These are phyloP conservation scores for Cercocebus atys DNA, from an alignment of 2,113 vertebrate genomes.

Conservation along the genomic window DNA sequence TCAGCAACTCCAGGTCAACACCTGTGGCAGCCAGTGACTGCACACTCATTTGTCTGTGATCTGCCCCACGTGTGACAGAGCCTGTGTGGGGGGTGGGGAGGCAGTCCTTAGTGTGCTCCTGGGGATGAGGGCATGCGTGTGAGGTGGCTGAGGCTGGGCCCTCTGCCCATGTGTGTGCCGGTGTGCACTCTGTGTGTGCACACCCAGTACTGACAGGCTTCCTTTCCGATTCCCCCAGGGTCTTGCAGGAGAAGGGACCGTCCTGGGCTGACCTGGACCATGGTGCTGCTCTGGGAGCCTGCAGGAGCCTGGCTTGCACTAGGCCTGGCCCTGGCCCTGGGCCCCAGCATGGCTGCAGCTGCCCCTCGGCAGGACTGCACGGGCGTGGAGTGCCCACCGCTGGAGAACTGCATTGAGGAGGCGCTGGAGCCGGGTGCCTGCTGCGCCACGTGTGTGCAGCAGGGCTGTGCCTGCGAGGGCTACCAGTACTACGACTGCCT, in stretches of 20 bases:
- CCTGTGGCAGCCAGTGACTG: rapidly evolving
- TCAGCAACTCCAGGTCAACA: rapidly evolving
- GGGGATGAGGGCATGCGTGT: neutral
- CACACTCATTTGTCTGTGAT: neutral
- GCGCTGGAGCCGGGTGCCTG: conserved; percentile 88
- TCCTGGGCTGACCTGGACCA: conserved; percentile 52
- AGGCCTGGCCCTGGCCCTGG: conserved; percentile 79
- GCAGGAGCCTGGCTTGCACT: conserved; percentile 71
- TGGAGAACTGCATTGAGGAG: conserved; percentile 93
- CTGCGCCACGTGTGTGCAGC: conserved; percentile 90
- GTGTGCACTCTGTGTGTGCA: rapidly evolving
- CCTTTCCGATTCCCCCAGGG: conserved; percentile 82
- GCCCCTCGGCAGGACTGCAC: conserved; percentile 90
- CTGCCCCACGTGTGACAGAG: neutral
- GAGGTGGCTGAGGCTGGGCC: neutral
- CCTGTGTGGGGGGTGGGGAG: neutral
- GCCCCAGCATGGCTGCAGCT: neutral
- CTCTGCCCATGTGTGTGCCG: neutral
- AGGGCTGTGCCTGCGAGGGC: conserved; percentile 93
- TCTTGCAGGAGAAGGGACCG: conserved; percentile 76
- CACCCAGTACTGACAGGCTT: conserved; percentile 76
- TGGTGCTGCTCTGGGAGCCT: conserved; percentile 72
- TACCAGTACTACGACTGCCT: conserved; percentile 98
- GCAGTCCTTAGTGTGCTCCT: rapidly evolving
- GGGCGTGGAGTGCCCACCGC: conserved; percentile 85